These are phyloP conservation scores for Hylomyscus alleni DNA, from an alignment of 2,797 vertebrate genomes.

Conservation along the genomic window DNA sequence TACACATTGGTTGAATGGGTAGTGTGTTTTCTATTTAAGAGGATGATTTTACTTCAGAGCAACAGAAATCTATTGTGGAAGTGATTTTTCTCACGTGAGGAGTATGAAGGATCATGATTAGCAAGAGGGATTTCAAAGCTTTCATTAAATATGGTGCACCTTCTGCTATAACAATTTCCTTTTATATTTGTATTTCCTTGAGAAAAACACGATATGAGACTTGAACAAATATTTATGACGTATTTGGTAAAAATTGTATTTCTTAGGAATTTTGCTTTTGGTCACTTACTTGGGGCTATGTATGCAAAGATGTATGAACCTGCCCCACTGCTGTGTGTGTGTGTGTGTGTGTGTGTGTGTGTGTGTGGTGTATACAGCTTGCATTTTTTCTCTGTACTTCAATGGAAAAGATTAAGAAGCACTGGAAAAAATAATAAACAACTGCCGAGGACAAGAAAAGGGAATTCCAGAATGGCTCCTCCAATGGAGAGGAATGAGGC, in stretches of 20 bases:
- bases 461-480: constrained; percentile 22
- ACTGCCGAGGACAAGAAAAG: constrained; percentile 25
- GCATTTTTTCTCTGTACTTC: constrained; percentile 6
- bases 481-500: constrained; percentile 28
- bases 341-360: neutral
- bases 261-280: constrained; percentile 21
- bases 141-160: constrained; percentile 4
- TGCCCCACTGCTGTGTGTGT: neutral
- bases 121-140: neutral
- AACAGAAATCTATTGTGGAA: neutral
- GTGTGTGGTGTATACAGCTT: neutral
- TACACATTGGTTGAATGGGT: neutral
- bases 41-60: constrained; percentile 6
- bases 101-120: neutral
- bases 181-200: constrained; percentile 52
- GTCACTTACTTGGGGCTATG: neutral
- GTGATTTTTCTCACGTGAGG: neutral
- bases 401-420: constrained; percentile 38
- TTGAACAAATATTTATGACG: constrained; percentile 59
- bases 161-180: constrained; percentile 31
- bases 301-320: neutral
- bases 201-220: constrained; percentile 45
- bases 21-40: constrained; percentile 5
- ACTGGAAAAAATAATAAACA: constrained; percentile 37
- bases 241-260: constrained; percentile 49